These are phyloP conservation scores for Diarsia mendica DNA, from an alignment of 2,888 invertebrate species.

Conservation along the genomic window DNA sequence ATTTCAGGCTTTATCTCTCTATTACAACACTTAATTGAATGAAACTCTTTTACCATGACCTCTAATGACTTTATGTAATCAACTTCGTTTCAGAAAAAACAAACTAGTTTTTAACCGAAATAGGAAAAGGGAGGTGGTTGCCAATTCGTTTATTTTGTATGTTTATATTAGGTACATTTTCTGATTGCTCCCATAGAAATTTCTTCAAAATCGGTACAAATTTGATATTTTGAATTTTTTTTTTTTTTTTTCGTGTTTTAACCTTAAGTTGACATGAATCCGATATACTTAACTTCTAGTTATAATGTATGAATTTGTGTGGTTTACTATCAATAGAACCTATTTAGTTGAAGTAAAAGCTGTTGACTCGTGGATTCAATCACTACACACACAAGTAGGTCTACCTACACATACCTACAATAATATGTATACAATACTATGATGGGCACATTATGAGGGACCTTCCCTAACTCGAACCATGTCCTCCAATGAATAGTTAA, in stretches of 20 bases:
- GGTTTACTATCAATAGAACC: too few species aligned
- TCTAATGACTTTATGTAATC: neutral
- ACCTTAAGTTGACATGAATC: too few species aligned
- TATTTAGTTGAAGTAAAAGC: too few species aligned
- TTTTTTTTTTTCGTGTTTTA: too few species aligned
- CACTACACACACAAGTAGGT: neutral
- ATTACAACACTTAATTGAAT: neutral
- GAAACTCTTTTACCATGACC: neutral
- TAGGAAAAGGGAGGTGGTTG: too few species aligned
- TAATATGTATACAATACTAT: slow-evolving; percentile 38
- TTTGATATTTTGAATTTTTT: too few species aligned
- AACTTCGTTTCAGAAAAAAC: neutral
- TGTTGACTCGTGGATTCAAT: slow-evolving; percentile 1
- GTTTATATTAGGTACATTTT: too few species aligned
- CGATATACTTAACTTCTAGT: too few species aligned
- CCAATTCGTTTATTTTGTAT: too few species aligned
- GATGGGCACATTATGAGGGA: slow-evolving; percentile 61
- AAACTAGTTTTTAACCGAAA: neutral
- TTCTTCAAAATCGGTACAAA: too few species aligned
- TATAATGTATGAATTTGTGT: too few species aligned
- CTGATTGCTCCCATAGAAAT: too few species aligned
- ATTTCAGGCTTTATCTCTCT: neutral
- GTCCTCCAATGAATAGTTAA: slow-evolving; percentile 83
- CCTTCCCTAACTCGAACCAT: slow-evolving; percentile 65
- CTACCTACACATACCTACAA: neutral